Evolutionary conservation across 2,113 vertebrate genomes (phyloP).

Genomic region (sheep (Ovis aries)): DNA sequence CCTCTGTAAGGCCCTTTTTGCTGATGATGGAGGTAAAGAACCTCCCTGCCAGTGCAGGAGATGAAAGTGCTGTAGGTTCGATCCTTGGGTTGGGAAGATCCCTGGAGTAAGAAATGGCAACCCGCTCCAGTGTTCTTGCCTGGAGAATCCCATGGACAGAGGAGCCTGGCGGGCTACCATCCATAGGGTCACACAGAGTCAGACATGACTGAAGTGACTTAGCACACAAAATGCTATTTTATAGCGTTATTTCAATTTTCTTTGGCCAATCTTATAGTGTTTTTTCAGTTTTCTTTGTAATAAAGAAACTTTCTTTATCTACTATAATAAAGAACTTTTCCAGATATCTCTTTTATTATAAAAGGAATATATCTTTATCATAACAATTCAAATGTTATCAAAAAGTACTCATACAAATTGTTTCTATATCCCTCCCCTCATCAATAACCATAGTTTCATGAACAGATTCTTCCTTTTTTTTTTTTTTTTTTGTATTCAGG

Average conservation of each 20-base stretch:
- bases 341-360: not conserved
- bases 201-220: not conserved
- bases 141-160: not conserved
- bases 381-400: not conserved
- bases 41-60: not conserved
- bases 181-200: not conserved
- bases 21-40: not conserved
- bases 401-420: not conserved
- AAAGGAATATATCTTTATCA: not conserved
- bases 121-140: not conserved
- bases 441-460: not conserved
- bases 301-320: not conserved
- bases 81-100: not conserved
- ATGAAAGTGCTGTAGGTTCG: not conserved
- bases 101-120: not conserved
- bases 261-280: not conserved
- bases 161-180: accelerated
- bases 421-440: not conserved
- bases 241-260: not conserved
- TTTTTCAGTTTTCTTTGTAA: not conserved
- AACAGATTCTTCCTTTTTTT: not conserved
- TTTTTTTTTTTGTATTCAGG: not conserved
- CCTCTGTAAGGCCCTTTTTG: not conserved
- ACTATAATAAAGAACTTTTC: not conserved
- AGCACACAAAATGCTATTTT: not conserved